Conservation (phyloP, 2,797 vertebrate species). For the Sphenodon punctatus region DNA sequence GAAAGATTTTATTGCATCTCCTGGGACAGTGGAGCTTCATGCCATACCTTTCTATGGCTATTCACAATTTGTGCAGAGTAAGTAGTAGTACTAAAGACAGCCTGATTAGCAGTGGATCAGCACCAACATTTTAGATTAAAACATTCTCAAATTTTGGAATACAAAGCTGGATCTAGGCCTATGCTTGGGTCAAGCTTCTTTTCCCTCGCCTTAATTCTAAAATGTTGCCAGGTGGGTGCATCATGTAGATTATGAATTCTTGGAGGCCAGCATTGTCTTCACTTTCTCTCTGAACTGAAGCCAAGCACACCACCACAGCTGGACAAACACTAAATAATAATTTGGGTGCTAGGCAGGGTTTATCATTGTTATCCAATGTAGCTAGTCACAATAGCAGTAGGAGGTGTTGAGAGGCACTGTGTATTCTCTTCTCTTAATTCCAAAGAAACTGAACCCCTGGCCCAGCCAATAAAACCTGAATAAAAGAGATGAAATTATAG, state of each 20-base stretch:
- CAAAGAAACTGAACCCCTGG: neutral
- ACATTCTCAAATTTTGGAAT: neutral
- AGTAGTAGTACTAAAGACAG: neutral
- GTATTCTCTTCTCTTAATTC: neutral
- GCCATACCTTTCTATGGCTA: neutral
- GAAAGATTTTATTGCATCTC: neutral
- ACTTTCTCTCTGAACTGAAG: neutral
- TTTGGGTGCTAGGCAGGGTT: neutral
- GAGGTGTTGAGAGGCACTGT: neutral
- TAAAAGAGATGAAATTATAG: neutral
- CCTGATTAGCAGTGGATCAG: neutral
- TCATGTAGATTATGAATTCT: neutral
- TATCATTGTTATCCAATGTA: neutral
- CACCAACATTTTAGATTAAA: neutral
- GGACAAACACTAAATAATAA: neutral
- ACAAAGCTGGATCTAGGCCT: neutral
- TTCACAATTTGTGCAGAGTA: rapidly evolving
- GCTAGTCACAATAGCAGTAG: neutral
- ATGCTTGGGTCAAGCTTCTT: no score
- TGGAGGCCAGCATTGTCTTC: neutral
- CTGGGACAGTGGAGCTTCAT: neutral
- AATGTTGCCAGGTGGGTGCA: rapidly evolving
- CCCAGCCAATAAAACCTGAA: neutral
- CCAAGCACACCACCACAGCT: neutral
- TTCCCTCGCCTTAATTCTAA: no score